Evolutionary conservation across 2,888 invertebrate species (phyloP), one percentile per base, ranked within the genome.

Genomic region (Scaptomyza flava): DNA sequence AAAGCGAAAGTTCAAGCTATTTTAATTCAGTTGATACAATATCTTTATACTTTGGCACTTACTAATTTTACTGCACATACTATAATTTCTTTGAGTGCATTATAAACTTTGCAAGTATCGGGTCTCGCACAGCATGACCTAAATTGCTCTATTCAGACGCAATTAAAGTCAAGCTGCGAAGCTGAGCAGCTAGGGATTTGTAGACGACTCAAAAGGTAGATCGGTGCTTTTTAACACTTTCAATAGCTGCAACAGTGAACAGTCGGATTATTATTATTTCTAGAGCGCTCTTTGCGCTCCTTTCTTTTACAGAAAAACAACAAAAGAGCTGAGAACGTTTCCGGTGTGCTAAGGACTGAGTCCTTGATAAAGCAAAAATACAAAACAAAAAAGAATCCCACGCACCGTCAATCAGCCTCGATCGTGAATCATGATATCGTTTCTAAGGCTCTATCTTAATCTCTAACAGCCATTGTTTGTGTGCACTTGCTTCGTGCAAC

Each of bases 111-210:
- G 45, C 36, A 33, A 14, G 43, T 48, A 61, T 66, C 51, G 59
- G 46, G 51, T 51, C 54, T 30, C 6, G 61, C 77, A 58, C 87
- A 84, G 84, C 82, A 66, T 76, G 84, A 47, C 41, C 70, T 81
- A 84, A 84, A 84, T 81, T 87, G 84, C 82, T 84, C 78, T 74
- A 84, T 84, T 84, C 81, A 87, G 54, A 56, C 56, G 76, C 84
- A 84, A 84, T 84, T 84, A 84, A 71, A 87, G 87, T 80, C 87
- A 84, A 84, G 85, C 85, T 80, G 84, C 47, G 84, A 20, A 57
- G 67, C 66, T 61, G 66, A 30, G 60, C 58, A 47, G 69, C 59
- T 38, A 47, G 38, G 68, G 52, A 51, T 61, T 60, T 60, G 38
- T 41, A 50, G 54, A 45, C 63, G 48, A 42, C 59, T 67, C 60